phyloP scores from a whole-genome alignment of 2,113 vertebrate genomes.

The Lichenostomus cassidix region DNA sequence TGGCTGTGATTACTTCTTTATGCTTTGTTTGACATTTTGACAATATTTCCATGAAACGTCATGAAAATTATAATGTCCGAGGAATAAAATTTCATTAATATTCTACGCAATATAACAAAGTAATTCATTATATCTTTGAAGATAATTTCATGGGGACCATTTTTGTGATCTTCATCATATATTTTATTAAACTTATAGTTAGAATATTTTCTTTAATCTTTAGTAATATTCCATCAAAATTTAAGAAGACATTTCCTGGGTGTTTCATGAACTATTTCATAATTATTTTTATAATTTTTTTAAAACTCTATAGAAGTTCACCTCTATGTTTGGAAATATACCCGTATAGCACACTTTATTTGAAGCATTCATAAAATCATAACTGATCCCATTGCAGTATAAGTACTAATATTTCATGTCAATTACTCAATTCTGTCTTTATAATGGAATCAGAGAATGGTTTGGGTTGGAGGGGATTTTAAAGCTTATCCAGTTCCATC shows the following conservation, averaged over 20 bases:
- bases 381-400: not conserved
- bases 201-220: not conserved
- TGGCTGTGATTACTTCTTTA: not conserved
- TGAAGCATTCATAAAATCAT: not conserved
- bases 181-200: not conserved
- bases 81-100: conserved; percentile 23
- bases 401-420: not conserved
- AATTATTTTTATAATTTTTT: not conserved
- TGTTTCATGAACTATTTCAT: not conserved
- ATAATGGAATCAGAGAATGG: not conserved
- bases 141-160: not conserved
- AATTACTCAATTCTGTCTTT: not conserved
- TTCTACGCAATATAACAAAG: not conserved
- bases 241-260: not conserved
- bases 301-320: not conserved
- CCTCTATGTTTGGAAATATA: not conserved
- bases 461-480: not conserved
- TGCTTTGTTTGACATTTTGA: conserved; percentile 44
- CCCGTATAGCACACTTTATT: not conserved
- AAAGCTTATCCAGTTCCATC: not conserved
- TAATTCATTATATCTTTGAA: not conserved
- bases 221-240: not conserved
- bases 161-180: not conserved
- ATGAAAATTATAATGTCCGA: not conserved
- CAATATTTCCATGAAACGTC: not conserved